Base-by-base conservation (phyloP, 1,140 invertebrate species). In the Papilio glaucus region DNA sequence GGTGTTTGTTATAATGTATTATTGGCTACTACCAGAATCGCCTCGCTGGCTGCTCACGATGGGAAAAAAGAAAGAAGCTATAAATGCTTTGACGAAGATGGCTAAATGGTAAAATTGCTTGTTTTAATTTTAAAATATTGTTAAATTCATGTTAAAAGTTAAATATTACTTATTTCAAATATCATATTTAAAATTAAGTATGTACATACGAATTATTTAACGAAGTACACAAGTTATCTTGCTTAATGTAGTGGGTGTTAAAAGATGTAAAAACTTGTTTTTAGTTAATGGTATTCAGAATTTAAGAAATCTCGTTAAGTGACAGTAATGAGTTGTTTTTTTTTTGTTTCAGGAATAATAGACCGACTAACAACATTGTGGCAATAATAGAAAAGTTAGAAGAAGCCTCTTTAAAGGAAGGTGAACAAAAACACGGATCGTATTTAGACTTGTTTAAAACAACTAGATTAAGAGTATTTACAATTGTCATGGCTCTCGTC, bases 391-490 rank as follows among this genome's bases (percentile, higher is more conserved):
- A 86, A 12, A 79, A 84, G 77, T 39, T 82, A 12, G 72, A 83
- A 71, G 71, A 79, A 69, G 80, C 86, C 77, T 72, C 73, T 0
- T 73, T 89, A 33, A 82, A 80, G 8, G 86, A 88, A 84, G 42
- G 75, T 75, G 38, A 85, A 76, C 18, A 87, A 89, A 63, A 74
- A 24, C 77, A 80, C 74, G 4, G 81, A 72, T 26, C 85, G 0
- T 88, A 82, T 82, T 78, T 93, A 77, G 88, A 93, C 73, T 87
- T 98, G 7, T 95, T 97, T 72, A 92, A 94, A 69, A 97, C 96
- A 0, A 95, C 95, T 0, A 96, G 96, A 85, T 94, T 98, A 85
- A 90, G 96, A 69, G 83, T 94, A 3, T 97, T 97, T 79, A 96
- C 96, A 0, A 84, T 97, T 2, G 94, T 94, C 18, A 95, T 95